Evolutionary conservation across 1,140 invertebrate genomes (phyloP), one percentile per base, ranked within the genome.

Genomic region (Aethina tumida): DNA sequence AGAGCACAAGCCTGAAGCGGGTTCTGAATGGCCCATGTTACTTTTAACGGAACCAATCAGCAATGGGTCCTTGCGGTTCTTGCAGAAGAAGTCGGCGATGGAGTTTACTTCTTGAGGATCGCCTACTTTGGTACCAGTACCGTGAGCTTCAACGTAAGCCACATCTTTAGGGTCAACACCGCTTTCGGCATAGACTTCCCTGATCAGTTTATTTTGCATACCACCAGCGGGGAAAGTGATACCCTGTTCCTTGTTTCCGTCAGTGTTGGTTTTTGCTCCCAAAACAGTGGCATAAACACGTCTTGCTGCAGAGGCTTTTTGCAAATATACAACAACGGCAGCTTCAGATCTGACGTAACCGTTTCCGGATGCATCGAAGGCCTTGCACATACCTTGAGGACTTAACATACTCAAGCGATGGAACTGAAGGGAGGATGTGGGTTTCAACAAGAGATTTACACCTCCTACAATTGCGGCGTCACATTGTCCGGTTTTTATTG

Each of bases 1-100:
- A 0, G 89, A 84, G 56, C 88, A 90, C 0, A 95, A 58, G 21
- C 89, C 89, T 45, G 92, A 96, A 0, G 91, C 89, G 3, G 92
- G 84, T 63, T 98, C 94, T 3, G 92, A 80, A 55, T 99, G 95
- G 0, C 95, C 95, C 88, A 97, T 95, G 63, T 97, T 99, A 1
- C 89, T 93, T 60, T 99, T 99, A 0, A 96, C 84, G 0, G 93
- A 96, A 2, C 95, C 95, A 54, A 99, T 80, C 2, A 95, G 59
- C 12, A 98, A 65, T 2, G 93, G 89, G 1, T 63, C 65, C 7
- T 74, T 69, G 5, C 94, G 74, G 39, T 81, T 79, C 58, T 81
- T 81, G 62, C 92, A 97, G 64, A 97, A 96, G 14, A 95, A 71
- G 33, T 92, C 82, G 0, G 81, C 81, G 39, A 98, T 91, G 0